Percentiles rank a stretch among this genome's conserved stretches.
phyloP scores from a whole-genome alignment of 2,797 vertebrate species.

The Pseudopleuronectes americanus region DNA sequence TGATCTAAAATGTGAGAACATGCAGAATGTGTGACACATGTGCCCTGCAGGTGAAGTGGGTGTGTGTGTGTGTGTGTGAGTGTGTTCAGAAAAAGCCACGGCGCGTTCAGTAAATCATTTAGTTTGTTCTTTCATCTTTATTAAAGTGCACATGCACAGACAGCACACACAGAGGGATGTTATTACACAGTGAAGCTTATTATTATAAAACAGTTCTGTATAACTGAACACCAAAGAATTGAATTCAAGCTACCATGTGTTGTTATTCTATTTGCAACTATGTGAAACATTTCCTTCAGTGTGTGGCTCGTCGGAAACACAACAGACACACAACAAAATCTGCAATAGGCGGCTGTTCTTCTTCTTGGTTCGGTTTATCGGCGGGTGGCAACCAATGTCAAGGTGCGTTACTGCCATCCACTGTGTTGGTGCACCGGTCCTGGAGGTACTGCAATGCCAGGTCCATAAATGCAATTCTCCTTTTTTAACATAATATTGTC shows the following conservation, averaged over 20 bases:
- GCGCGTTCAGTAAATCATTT: background rate
- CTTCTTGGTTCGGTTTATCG: no score
- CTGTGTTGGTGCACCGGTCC: no score
- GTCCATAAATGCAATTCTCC: slow-evolving; percentile 31
- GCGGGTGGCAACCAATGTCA: no score
- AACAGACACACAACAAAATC: slow-evolving; percentile 12
- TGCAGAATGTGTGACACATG: slow-evolving; percentile 29
- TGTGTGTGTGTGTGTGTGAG: slow-evolving; percentile 23
- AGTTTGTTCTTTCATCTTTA: slow-evolving; percentile 19
- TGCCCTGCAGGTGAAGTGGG: slow-evolving; percentile 44
- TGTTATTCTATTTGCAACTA: slow-evolving; percentile 16
- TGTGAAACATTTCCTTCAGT: slow-evolving; percentile 2
- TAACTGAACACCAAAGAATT: slow-evolving; percentile 66
- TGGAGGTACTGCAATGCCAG: no score
- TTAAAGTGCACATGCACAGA: slow-evolving; percentile 19
- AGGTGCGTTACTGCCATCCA: no score
- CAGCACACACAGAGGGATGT: slow-evolving; percentile 22
- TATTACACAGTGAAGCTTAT: slow-evolving; percentile 32
- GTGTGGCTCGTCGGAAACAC: slow-evolving; percentile 19
- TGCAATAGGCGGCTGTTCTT: slow-evolving; percentile 10
- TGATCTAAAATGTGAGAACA: slow-evolving; percentile 33
- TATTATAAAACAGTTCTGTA: slow-evolving; percentile 30
- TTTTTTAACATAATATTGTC: slow-evolving; percentile 7
- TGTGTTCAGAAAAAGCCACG: slow-evolving; percentile 27
- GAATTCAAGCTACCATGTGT: slow-evolving; percentile 34